These are phyloP conservation scores for Jordanella pulchra DNA, from an alignment of 2,797 vertebrate species.

Conservation along the genomic window DNA sequence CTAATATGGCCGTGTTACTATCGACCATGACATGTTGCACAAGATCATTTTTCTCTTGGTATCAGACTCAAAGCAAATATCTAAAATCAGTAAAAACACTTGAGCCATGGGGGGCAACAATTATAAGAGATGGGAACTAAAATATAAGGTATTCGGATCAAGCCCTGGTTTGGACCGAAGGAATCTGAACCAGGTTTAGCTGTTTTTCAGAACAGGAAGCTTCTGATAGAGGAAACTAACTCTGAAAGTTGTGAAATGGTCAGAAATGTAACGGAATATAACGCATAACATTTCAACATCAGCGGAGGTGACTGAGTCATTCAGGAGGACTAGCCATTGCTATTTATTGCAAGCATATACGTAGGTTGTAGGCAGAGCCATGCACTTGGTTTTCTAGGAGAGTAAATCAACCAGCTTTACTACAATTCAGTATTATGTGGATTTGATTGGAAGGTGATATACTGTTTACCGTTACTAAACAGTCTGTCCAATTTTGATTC, in stretches of 20 bases:
- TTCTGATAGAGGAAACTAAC: slow-evolving; percentile 54
- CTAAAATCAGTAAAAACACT: too few species aligned
- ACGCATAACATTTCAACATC: slow-evolving; percentile 65
- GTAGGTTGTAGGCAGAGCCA: slow-evolving; percentile 78
- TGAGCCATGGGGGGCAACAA: too few species aligned
- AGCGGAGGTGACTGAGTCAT: slow-evolving; percentile 35
- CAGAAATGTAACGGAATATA: slow-evolving; percentile 58
- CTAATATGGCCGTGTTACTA: slow-evolving; percentile 24
- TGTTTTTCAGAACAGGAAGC: slow-evolving; percentile 38
- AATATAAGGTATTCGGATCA: too few species aligned
- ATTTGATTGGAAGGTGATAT: too few species aligned
- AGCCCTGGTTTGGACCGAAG: slow-evolving; percentile 56
- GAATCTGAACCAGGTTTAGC: slow-evolving; percentile 60
- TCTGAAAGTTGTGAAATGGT: slow-evolving; percentile 58
- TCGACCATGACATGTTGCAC: slow-evolving; percentile 34
- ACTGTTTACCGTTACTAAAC: too few species aligned
- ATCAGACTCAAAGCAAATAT: too few species aligned
- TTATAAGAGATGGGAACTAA: too few species aligned
- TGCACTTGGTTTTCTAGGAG: slow-evolving; percentile 47
- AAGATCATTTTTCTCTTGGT: slow-evolving; percentile 40
- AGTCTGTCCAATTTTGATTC: too few species aligned
- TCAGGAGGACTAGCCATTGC: slow-evolving; percentile 82
- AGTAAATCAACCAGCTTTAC: too few species aligned
- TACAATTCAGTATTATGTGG: too few species aligned
- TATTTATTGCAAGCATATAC: slow-evolving; percentile 85